phyloP scores from a whole-genome alignment of 2,888 invertebrate genomes.

The Tetheella fluctuosa region DNA sequence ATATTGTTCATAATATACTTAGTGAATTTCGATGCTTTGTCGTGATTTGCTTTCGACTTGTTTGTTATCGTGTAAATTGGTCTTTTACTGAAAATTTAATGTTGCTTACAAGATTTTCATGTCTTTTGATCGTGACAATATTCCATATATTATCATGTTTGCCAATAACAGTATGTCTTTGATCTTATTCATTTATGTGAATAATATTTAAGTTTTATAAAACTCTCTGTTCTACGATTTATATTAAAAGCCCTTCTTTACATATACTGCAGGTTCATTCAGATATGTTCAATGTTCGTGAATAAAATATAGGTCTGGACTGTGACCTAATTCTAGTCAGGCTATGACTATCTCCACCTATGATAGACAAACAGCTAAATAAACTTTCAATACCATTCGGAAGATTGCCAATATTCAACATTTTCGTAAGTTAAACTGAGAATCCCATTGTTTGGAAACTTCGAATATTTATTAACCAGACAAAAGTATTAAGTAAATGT shows the following conservation, averaged over 20 bases:
- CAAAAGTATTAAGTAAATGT: background rate
- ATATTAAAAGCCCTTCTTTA: background rate
- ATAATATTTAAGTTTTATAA: background rate
- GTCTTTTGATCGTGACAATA: background rate
- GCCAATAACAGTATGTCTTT: background rate
- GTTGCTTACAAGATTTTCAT: slow-evolving; percentile 6
- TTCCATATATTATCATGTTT: background rate
- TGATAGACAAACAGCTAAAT: background rate
- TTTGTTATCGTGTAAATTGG: background rate
- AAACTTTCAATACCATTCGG: background rate
- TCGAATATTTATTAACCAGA: background rate
- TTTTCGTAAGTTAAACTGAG: too few species aligned
- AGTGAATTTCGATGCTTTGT: background rate
- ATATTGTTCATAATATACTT: background rate
- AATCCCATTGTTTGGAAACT: background rate
- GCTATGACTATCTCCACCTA: background rate
- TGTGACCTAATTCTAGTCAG: background rate
- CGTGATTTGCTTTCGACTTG: background rate
- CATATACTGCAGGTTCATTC: background rate
- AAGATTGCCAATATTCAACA: background rate
- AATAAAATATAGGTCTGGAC: background rate
- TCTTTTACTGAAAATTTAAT: slow-evolving; percentile 4
- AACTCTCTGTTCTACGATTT: background rate
- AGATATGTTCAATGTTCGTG: too few species aligned
- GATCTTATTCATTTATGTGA: background rate